A percentile compares a stretch with the other conserved stretches of the same genome.
Conservation (phyloP, 2,888 invertebrate species). For the Sisyra terminalis region DNA sequence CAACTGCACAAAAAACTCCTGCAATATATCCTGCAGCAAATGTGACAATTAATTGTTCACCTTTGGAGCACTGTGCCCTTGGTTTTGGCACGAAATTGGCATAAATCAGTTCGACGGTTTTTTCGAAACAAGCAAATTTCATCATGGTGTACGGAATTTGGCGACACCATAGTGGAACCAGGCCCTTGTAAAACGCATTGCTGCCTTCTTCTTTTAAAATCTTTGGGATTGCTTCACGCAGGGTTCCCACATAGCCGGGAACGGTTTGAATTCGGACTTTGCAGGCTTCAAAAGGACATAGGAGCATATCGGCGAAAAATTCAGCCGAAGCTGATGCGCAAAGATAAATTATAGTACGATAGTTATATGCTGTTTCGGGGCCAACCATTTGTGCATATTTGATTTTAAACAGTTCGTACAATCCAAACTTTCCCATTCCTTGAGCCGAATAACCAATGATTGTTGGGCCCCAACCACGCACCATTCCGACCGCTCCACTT, state of each 20-base stretch:
- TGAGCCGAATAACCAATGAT: slow-evolving; percentile 91
- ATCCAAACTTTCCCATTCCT: slow-evolving; percentile 88
- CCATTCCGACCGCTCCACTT: slow-evolving; percentile 71
- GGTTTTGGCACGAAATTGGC: slow-evolving; percentile 89
- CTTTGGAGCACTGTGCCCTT: slow-evolving; percentile 74
- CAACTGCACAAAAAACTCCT: slow-evolving; percentile 96
- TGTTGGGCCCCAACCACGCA: slow-evolving; percentile 95
- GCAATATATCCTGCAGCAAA: slow-evolving; percentile 94
- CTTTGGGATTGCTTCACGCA: slow-evolving; percentile 84
- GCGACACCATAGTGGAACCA: slow-evolving; percentile 90
- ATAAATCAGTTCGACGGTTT: slow-evolving; percentile 86
- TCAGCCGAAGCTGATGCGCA: slow-evolving; percentile 95
- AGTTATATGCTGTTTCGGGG: slow-evolving; percentile 81
- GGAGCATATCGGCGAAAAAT: slow-evolving; percentile 94
- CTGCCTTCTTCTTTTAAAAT: slow-evolving; percentile 80
- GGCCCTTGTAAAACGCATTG: slow-evolving; percentile 85
- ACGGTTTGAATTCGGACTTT: slow-evolving; percentile 94
- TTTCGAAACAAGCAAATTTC: slow-evolving; percentile 99
- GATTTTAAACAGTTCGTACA: slow-evolving; percentile 92
- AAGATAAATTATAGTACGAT: slow-evolving; percentile 74
- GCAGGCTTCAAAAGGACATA: slow-evolving; percentile 92
- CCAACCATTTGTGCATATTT: slow-evolving; percentile 67
- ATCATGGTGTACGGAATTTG: slow-evolving; percentile 99
- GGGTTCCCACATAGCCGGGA: slow-evolving; percentile 78
- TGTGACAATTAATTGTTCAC: slow-evolving; percentile 87